These are phyloP conservation scores for Scaptodrosophila lebanonensis DNA, from an alignment of 1,140 invertebrate genomes.

Conservation along the genomic window DNA sequence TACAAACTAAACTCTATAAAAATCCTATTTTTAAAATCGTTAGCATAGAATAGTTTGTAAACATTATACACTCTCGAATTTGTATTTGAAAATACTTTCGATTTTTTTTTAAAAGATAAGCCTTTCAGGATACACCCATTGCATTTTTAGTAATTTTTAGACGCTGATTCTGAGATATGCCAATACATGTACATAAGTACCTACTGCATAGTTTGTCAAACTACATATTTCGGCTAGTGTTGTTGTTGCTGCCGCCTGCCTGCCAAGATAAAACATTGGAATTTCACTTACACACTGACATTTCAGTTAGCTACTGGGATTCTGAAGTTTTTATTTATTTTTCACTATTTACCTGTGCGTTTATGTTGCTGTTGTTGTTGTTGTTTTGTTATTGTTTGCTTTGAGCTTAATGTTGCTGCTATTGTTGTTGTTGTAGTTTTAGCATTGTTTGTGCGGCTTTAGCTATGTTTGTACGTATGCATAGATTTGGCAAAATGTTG, in stretches of 20 bases:
- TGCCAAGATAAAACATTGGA: slow-evolving; percentile 63
- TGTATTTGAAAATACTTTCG: no score
- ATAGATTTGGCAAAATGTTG: slow-evolving; percentile 28
- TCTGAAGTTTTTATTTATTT: slow-evolving; percentile 69
- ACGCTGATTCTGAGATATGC: no score
- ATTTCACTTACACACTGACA: slow-evolving; percentile 55
- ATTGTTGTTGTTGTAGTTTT: slow-evolving; percentile 27
- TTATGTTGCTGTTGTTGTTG: slow-evolving; percentile 38
- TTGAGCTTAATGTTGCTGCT: neutral
- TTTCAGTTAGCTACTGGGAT: slow-evolving; percentile 66
- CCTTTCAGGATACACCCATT: no score
- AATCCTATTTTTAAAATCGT: no score
- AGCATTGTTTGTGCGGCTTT: slow-evolving; percentile 17
- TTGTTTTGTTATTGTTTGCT: slow-evolving; percentile 4
- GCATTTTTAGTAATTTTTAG: no score
- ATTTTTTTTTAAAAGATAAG: no score
- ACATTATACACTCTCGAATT: no score
- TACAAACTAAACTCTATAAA: no score
- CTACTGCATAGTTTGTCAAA: slow-evolving; percentile 28
- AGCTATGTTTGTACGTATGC: neutral
- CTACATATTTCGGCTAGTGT: slow-evolving; percentile 25
- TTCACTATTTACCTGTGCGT: slow-evolving; percentile 50
- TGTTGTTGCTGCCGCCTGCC: slow-evolving; percentile 21
- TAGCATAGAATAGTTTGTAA: no score
- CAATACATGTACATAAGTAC: no score